Conservation (phyloP, 2,797 vertebrate genomes). For the Pseudotriccus pelzelni region DNA sequence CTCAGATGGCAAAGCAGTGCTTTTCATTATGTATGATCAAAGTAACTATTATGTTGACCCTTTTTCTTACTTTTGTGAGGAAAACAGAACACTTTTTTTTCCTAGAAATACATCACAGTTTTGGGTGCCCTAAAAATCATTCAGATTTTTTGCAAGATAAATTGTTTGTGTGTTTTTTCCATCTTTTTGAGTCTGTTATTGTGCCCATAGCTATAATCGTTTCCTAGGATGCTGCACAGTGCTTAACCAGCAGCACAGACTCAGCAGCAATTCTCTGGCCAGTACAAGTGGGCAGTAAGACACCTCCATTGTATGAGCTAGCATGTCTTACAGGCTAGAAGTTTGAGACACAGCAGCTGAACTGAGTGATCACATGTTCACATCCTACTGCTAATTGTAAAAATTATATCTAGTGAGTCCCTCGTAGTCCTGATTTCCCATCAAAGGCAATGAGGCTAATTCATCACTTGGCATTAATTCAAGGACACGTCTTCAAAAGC, state of each 20-base stretch:
- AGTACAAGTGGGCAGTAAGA: background rate
- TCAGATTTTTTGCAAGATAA: background rate
- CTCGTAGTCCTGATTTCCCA: background rate
- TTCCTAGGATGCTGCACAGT: background rate
- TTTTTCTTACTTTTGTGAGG: background rate
- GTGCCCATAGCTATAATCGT: background rate
- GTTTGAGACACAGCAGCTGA: background rate
- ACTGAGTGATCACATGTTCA: background rate
- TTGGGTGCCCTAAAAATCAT: background rate
- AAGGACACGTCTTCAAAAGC: background rate
- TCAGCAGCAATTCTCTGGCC: background rate
- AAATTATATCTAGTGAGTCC: background rate
- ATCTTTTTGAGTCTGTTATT: background rate
- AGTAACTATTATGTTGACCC: background rate
- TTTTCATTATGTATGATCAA: background rate
- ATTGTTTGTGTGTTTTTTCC: background rate
- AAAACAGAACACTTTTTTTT: background rate
- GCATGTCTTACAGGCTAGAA: background rate
- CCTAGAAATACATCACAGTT: background rate
- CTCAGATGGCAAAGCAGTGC: background rate
- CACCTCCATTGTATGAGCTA: background rate
- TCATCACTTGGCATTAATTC: background rate
- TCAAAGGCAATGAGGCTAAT: background rate
- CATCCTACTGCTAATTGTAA: background rate
- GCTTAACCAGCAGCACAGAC: background rate